A percentile compares a stretch with the other conserved stretches of the same genome.
Conservation (phyloP, 1,140 invertebrate genomes). For the Grapholita molesta region DNA sequence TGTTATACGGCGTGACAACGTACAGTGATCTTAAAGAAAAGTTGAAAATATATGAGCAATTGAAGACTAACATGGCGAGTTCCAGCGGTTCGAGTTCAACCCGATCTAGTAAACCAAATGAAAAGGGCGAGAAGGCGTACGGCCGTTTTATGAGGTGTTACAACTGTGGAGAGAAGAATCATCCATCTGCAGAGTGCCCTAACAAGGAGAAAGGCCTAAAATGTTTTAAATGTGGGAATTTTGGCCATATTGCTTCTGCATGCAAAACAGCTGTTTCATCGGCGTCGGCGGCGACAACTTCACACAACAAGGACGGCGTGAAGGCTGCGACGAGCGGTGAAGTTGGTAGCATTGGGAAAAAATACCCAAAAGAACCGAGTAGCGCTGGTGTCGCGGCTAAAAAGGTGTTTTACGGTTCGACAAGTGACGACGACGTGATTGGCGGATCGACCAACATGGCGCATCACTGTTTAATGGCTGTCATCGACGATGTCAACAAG, state of each 20-base stretch:
- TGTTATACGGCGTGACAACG: constrained; percentile 25
- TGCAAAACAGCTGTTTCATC: not conserved
- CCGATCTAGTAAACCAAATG: too few species aligned
- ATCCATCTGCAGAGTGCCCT: constrained; percentile 29
- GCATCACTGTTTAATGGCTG: not conserved
- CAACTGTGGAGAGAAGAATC: constrained; percentile 36
- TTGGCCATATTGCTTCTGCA: constrained; percentile 21
- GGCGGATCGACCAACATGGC: not conserved
- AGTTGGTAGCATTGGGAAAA: not conserved
- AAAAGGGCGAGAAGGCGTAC: too few species aligned
- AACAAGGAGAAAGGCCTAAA: constrained; percentile 32
- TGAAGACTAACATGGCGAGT: constrained; percentile 13
- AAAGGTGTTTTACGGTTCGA: too few species aligned
- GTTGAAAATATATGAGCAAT: constrained; percentile 19
- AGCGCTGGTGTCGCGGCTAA: not conserved
- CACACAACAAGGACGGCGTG: too few species aligned
- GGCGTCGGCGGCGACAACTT: not conserved
- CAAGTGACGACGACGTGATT: too few species aligned
- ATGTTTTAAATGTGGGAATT: constrained; percentile 39
- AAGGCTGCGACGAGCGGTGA: not conserved
- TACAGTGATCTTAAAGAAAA: constrained; percentile 24
- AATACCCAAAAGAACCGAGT: too few species aligned
- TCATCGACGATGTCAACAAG: not conserved
- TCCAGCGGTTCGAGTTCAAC: too few species aligned
- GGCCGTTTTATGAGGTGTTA: constrained; percentile 25